Evolutionary conservation across 1,140 invertebrate genomes (phyloP).

Genomic region (Penaeus vannamei): DNA sequence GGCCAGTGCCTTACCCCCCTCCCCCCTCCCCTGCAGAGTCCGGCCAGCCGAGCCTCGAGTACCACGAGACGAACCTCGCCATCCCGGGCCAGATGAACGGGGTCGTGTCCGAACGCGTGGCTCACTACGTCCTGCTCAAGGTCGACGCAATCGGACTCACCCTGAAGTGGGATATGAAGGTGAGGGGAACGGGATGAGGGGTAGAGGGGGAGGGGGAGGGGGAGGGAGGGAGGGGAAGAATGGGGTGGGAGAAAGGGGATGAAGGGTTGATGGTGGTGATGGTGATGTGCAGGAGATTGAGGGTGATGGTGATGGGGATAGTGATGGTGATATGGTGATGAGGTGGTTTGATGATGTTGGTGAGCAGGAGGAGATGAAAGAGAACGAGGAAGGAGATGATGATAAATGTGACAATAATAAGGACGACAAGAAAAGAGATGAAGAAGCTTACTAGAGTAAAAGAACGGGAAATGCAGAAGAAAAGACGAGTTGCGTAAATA

Average conservation of each 20-base stretch:
- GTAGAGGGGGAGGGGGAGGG: not conserved
- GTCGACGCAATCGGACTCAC: constrained; percentile 80
- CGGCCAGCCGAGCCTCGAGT: constrained; percentile 74
- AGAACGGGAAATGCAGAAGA: too few species aligned
- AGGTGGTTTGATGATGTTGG: too few species aligned
- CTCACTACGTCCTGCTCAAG: constrained; percentile 79
- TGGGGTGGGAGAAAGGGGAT: not conserved
- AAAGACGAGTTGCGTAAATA: too few species aligned
- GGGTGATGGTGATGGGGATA: not conserved
- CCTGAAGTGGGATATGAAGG: constrained; percentile 80
- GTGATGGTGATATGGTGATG: too few species aligned
- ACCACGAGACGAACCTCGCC: constrained; percentile 75
- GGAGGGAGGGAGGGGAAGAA: not conserved
- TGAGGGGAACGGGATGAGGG: constrained; percentile 52
- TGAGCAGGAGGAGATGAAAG: not conserved
- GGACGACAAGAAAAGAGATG: too few species aligned
- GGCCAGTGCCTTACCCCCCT: not conserved
- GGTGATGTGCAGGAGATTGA: not conserved
- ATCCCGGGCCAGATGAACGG: constrained; percentile 81
- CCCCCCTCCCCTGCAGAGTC: not conserved
- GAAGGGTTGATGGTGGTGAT: not conserved
- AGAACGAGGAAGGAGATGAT: too few species aligned
- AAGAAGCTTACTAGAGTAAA: too few species aligned
- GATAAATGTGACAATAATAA: too few species aligned
- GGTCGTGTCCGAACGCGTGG: constrained; percentile 79